Base-by-base conservation (phyloP, 2,113 vertebrate genomes). In the Marmota monax region DNA sequence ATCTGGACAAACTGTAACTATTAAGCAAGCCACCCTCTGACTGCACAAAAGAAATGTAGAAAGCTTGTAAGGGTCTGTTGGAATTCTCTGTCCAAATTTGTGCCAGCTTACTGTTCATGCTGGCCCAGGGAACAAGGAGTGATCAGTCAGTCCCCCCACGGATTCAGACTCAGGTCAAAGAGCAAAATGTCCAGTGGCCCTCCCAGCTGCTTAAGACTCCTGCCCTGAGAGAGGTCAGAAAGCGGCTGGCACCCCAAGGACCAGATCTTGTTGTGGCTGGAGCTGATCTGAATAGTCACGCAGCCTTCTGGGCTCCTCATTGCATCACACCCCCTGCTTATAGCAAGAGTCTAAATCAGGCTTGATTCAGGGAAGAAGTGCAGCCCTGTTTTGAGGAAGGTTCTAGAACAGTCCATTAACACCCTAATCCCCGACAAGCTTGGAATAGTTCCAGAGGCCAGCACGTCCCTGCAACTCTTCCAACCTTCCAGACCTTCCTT, bases 151-250 rank as follows among this genome's bases (percentile, higher is more conserved):
- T n/a, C 7, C 12, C 61, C 92, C 72, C 58, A 22, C 0, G 0
- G 51, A 34, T 2, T 25, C 74, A 48, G 70, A 32, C 42, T 61
- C 29, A 0, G 56, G 72, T 14, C 58, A 61, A 7, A n/a, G 73
- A 72, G 20, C 29, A 7, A 65, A 14, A 0, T 16, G 10, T 61
- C 25, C 16, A 5, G 70, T 0, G 0, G 3, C 22, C 53, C 0
- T 11, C 5, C 32, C 25, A 13, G 2, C n/a, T 27, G 61, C 56
- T 65, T n/a, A 1, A 1, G 34, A 37, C 74, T 58, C 77, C 78
- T n/a, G 37, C 45, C 51, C 58, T 7, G 0, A 29, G 67, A 82
- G 63, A 61, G 32, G 25, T 23, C 42, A 12, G 86, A 5, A 25
- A 39, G 39, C 65, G 14, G 18, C 48, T 45, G 12, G 2, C 0